These are phyloP conservation scores for Glaucopsyche alexis DNA, from an alignment of 2,888 invertebrate species.

Conservation along the genomic window DNA sequence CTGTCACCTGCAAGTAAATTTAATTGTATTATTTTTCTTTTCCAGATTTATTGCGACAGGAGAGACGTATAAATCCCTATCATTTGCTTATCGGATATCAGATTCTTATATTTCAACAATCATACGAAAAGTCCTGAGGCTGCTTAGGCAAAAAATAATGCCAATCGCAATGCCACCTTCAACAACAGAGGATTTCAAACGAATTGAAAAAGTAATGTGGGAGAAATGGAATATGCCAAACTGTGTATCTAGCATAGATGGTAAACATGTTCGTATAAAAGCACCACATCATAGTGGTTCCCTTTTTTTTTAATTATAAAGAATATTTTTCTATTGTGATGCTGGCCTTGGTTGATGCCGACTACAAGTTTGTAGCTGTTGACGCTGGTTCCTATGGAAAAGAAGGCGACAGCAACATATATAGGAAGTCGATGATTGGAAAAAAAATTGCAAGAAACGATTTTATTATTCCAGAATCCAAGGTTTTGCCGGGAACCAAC, in stretches of 20 bases:
- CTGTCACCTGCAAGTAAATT: slow-evolving; percentile 7
- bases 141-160: too few species aligned
- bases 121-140: too few species aligned
- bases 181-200: too few species aligned
- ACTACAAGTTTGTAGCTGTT: slow-evolving; percentile 35
- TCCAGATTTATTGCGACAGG: background rate
- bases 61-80: background rate
- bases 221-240: too few species aligned
- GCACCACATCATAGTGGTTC: slow-evolving; percentile 31
- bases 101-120: background rate
- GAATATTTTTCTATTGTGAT: slow-evolving; percentile 32
- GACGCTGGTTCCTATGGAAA: slow-evolving; percentile 35
- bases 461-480: too few species aligned
- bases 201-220: too few species aligned
- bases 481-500: too few species aligned
- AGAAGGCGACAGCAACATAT: slow-evolving; percentile 33
- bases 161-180: too few species aligned
- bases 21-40: background rate
- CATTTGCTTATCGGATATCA: background rate
- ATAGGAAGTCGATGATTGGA: too few species aligned
- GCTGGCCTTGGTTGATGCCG: too few species aligned
- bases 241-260: too few species aligned
- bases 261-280: slow-evolving; percentile 17
- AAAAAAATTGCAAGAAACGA: too few species aligned
- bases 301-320: slow-evolving; percentile 34